phyloP scores from a whole-genome alignment of 2,888 invertebrate species.

The Pandemis cinnamomeana region DNA sequence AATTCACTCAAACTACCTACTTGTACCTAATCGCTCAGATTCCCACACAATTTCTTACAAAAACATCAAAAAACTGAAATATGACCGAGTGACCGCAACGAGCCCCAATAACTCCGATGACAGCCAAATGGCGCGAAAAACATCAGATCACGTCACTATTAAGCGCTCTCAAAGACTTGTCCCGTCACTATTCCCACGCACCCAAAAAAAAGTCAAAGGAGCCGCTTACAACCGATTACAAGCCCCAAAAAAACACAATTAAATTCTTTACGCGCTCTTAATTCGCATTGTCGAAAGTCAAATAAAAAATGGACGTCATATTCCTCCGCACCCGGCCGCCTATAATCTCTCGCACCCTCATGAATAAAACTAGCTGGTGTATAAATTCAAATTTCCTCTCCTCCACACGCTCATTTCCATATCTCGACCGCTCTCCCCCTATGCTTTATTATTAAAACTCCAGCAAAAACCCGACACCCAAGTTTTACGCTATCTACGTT shows the following conservation, averaged over 20 bases:
- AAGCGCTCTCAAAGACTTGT: slow-evolving; percentile 7
- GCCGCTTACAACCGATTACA: slow-evolving; percentile 39
- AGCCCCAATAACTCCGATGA: slow-evolving; percentile 38
- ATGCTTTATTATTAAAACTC: slow-evolving; percentile 82
- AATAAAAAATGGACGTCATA: slow-evolving; percentile 39
- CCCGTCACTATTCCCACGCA: slow-evolving; percentile 48
- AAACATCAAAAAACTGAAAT: slow-evolving; percentile 31
- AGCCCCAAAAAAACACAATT: slow-evolving; percentile 36
- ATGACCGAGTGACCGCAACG: slow-evolving; percentile 44
- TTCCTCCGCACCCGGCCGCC: slow-evolving; percentile 23
- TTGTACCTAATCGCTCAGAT: not conserved
- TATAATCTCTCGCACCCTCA: slow-evolving; percentile 61
- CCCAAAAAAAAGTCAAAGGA: slow-evolving; percentile 36
- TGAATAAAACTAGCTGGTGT: slow-evolving; percentile 83
- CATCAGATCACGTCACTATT: slow-evolving; percentile 28
- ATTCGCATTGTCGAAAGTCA: slow-evolving; percentile 39
- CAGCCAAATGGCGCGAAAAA: slow-evolving; percentile 45
- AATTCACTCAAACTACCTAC: too few species aligned
- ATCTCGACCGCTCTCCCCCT: slow-evolving; percentile 78
- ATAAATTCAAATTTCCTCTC: slow-evolving; percentile 85
- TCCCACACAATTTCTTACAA: slow-evolving; percentile 38
- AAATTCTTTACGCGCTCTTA: slow-evolving; percentile 42
- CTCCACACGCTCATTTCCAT: slow-evolving; percentile 83
- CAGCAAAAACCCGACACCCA: slow-evolving; percentile 80
- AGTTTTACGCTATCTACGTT: slow-evolving; percentile 80